Conservation (phyloP, 2,113 vertebrate genomes). For the Halichoeres trimaculatus region DNA sequence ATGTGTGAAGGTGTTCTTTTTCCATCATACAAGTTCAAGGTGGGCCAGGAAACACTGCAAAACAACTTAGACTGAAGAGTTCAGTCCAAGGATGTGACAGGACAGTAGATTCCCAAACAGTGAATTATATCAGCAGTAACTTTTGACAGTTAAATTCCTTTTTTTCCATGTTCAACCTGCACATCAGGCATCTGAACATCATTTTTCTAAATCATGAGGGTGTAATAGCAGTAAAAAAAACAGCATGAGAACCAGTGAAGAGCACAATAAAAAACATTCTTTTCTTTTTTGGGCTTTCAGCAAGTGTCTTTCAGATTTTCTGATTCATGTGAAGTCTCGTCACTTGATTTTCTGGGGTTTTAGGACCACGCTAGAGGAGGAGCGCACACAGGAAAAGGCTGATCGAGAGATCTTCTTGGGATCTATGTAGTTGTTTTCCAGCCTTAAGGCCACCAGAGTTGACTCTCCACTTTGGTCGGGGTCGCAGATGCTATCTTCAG, state of each 20-base stretch:
- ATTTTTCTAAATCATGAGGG: not conserved
- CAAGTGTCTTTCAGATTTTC: slow-evolving; percentile 14
- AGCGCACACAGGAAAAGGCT: slow-evolving; percentile 91
- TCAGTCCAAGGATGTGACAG: not conserved
- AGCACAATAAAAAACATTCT: not conserved
- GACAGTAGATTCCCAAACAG: not conserved
- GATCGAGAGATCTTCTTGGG: slow-evolving; percentile 86
- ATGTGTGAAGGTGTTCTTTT: slow-evolving; percentile 37
- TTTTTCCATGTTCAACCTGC: slow-evolving; percentile 22
- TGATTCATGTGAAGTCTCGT: slow-evolving; percentile 27
- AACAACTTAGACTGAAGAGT: slow-evolving; percentile 14
- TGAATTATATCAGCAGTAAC: slow-evolving; percentile 6
- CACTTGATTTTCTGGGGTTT: slow-evolving; percentile 90
- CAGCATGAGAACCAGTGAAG: not conserved
- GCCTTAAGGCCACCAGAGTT: slow-evolving; percentile 88
- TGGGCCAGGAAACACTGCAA: not conserved
- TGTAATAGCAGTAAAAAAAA: not conserved
- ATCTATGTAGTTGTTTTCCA: slow-evolving; percentile 95
- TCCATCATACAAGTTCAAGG: slow-evolving; percentile 11
- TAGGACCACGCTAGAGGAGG: slow-evolving; percentile 90
- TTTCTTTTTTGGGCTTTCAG: not conserved
- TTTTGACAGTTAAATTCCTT: not conserved
- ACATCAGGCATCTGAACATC: not conserved
- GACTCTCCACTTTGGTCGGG: slow-evolving; percentile 79
- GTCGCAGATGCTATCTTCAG: slow-evolving; percentile 89